Evolutionary conservation across 2,888 invertebrate genomes (phyloP), one percentile per base, ranked within the genome.

Genomic region (Sesamia inferens): DNA sequence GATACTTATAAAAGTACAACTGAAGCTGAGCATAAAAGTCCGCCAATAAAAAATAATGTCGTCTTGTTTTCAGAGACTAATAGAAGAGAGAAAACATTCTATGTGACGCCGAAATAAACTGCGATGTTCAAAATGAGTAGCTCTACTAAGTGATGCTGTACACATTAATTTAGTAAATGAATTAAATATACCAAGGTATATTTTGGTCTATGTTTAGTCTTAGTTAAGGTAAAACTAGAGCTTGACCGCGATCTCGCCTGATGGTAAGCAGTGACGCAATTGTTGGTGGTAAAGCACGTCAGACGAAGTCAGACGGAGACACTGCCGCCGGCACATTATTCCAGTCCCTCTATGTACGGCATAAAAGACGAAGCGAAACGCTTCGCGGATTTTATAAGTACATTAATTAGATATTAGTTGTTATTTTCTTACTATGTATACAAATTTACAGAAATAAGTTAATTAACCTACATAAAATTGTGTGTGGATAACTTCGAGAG

Each of bases 71-170:
- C 10, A 10, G 13, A 31, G 31, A 39, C 16, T 24, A 51, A 76
- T 57, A 78, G n/a, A 61, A 75, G 65, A 65, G 63, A 48, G 19
- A 81, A 62, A 67, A 39, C 47, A 68, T 68, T 81, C 65, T 64
- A 59, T n/a, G 48, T 31, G 55, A 64, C 51, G 42, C 54, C 5
- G 51, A 75, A 75, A 68, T 67, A 81, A 78, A 78, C 55, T 64
- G 39, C 54, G 31, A 22, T 64, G n/a, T 22, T 51, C 11, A 54
- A 66, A 76, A 47, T 54, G 39, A 58, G 59, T 66, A 67, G 44
- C 16, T 57, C 42, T 54, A 39, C 59, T 65, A 24, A 63, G 67
- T 51, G 47, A 51, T 55, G 13, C 62, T 47, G 42, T 67, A 78
- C 67, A 78, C 24, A 76, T 48, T 65, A 61, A 58, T 58, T 61